Base-by-base conservation (phyloP, 1,140 invertebrate genomes). In the Trachelipus rathkii region DNA sequence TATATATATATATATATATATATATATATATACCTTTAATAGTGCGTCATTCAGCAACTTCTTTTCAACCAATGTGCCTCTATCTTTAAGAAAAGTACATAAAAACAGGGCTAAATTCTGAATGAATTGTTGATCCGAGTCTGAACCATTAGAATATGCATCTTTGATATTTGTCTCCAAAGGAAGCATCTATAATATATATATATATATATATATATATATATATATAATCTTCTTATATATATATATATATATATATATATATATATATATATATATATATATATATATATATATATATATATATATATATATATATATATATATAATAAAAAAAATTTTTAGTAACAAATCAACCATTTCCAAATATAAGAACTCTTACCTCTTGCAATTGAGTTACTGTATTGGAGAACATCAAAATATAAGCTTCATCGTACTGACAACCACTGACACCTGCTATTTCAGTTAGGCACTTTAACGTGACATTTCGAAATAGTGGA, bases 91-190 rank as follows among this genome's bases (percentile, higher is more conserved):
- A 84, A 93, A 99, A 78, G 96, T 97, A 85, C 95, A 97, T 24
- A 99, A 87, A 85, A 99, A 99, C 85, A 99, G 90, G 75, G 96
- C 95, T 77, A 99, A 87, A 86, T 99, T 99, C 84, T 99, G 96
- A 74, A 99, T 98, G 84, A 99, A 99, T 83, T 97, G 97, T 86
- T 99, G 98, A 84, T 99, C 97, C 84, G 96, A 93, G 86, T 99
- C 96, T 84, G 90, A 89, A 43, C 97, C 97, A 79, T 89, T 89
- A 67, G 94, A 91, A 86, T 99, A 99, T 0, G 96, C 95, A 78
- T 94, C 92, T 82, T 92, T 91, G 83, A 99, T 96, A 83, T 97
- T 95, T 66, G 95, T 96, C 71, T 91, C 89, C 15, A 92, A 85
- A 3, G 95, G 94, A 79, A 98, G 88, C 91, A 98, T 98, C 85